Evolutionary conservation across 1,140 invertebrate species (phyloP).

Genomic region (Maniola jurtina): DNA sequence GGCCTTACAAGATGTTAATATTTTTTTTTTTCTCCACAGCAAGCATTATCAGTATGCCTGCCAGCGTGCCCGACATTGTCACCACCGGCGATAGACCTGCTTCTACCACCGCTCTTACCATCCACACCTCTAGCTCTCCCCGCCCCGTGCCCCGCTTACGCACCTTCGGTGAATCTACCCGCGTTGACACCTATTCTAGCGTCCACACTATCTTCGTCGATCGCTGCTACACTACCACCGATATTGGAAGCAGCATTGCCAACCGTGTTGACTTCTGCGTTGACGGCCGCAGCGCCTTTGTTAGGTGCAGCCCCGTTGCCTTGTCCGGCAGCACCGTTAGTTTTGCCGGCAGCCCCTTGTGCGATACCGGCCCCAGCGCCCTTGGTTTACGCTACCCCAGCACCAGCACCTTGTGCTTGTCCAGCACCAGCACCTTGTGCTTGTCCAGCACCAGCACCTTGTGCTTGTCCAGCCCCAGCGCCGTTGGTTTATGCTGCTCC

Average conservation of each 20-base stretch:
- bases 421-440: constrained; percentile 17
- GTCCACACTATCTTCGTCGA: constrained; percentile 39
- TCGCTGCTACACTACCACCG: constrained; percentile 43
- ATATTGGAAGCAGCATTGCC: constrained; percentile 46
- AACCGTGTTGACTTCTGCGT: constrained; percentile 40
- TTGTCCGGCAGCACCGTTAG: not conserved
- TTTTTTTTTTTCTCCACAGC: constrained; percentile 24
- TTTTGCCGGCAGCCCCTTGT: constrained; percentile 4
- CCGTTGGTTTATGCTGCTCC: constrained; percentile 13
- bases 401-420: not conserved
- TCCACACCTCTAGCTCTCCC: not conserved
- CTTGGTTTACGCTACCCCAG: not conserved
- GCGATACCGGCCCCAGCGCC: constrained; percentile 15
- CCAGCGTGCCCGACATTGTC: constrained; percentile 32
- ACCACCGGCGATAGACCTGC: constrained; percentile 28
- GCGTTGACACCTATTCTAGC: constrained; percentile 36
- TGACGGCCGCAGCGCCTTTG: constrained; percentile 41
- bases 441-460: not conserved
- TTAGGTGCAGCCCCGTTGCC: not conserved
- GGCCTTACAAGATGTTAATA: too few relatives aligned
- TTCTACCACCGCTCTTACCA: constrained; percentile 22
- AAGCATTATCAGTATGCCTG: constrained; percentile 39
- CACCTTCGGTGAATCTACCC: constrained; percentile 9
- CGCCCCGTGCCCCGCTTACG: constrained; percentile 7
- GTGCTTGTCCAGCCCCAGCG: not conserved